These are phyloP conservation scores for Hoplias malabaricus DNA, from an alignment of 2,113 vertebrate genomes.

Conservation along the genomic window DNA sequence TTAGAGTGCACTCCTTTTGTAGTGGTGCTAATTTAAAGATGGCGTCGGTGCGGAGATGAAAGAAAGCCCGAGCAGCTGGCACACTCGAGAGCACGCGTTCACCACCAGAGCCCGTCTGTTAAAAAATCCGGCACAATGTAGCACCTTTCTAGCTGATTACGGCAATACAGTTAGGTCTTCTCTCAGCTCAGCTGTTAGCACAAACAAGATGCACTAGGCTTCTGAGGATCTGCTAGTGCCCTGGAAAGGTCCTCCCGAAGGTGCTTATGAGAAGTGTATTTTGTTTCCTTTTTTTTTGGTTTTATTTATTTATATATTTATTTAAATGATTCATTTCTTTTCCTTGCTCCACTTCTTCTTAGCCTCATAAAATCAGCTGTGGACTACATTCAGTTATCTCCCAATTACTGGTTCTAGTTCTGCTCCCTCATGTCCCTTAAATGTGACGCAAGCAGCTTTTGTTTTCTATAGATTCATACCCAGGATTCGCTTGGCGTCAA, in stretches of 20 bases:
- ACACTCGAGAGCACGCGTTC: constrained; percentile 43
- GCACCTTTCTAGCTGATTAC: constrained; percentile 35
- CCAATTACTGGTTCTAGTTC: constrained; percentile 34
- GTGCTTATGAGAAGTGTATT: constrained; percentile 26
- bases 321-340: no score
- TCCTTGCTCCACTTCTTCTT: background rate
- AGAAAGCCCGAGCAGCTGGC: constrained; percentile 43
- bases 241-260: background rate
- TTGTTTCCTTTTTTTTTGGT: background rate
- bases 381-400: constrained; percentile 29
- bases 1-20: constrained; percentile 56
- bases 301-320: no score
- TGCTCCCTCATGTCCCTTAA: constrained; percentile 5
- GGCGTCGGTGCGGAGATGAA: constrained; percentile 53
- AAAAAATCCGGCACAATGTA: constrained; percentile 45
- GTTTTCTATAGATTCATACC: constrained; percentile 11
- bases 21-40: constrained; percentile 60
- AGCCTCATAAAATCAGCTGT: constrained; percentile 32
- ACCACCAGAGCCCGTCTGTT: constrained; percentile 29
- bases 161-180: constrained; percentile 29
- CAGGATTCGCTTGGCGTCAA: constrained; percentile 17
- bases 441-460: constrained; percentile 9
- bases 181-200: background rate
- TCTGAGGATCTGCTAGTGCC: background rate
- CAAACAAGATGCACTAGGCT: background rate